phyloP scores from a whole-genome alignment of 2,888 invertebrate genomes.

The Atrina japonica region DNA sequence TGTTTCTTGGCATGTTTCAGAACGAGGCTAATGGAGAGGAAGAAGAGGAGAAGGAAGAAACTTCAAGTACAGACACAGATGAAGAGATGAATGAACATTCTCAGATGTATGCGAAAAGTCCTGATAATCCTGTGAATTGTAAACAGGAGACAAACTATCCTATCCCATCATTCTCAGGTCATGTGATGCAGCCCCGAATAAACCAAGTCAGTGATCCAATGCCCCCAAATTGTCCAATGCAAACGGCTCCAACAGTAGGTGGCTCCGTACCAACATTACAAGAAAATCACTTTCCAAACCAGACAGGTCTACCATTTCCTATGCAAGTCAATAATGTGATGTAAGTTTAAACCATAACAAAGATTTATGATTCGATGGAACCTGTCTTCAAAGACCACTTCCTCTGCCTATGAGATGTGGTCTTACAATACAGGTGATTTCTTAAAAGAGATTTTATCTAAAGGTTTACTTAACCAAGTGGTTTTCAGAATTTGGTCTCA shows the following conservation, averaged over 20 bases:
- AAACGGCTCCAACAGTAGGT: not conserved
- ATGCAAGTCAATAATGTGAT: conserved; percentile 26
- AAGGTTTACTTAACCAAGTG: too few species aligned
- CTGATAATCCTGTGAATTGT: too few species aligned
- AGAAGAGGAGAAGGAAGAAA: conserved; percentile 43
- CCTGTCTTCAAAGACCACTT: too few species aligned
- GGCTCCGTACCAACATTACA: not conserved
- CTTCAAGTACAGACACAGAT: conserved; percentile 48
- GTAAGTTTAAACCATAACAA: not conserved
- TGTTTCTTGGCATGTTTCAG: not conserved
- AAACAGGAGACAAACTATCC: too few species aligned
- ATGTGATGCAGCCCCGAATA: too few species aligned
- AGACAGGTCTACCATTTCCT: conserved; percentile 14
- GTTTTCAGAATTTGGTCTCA: too few species aligned
- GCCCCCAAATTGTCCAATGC: not conserved
- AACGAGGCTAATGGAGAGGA: conserved; percentile 20
- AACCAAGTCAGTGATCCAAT: not conserved
- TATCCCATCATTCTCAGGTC: too few species aligned
- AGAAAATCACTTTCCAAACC: not conserved
- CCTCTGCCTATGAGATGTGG: too few species aligned
- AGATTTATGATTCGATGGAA: not conserved
- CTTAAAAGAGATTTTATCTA: too few species aligned
- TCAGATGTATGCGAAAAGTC: not conserved
- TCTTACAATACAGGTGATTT: too few species aligned
- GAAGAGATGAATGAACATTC: conserved; percentile 38